phyloP scores from a whole-genome alignment of 2,797 vertebrate species.

The Macropus fuliginosus region DNA sequence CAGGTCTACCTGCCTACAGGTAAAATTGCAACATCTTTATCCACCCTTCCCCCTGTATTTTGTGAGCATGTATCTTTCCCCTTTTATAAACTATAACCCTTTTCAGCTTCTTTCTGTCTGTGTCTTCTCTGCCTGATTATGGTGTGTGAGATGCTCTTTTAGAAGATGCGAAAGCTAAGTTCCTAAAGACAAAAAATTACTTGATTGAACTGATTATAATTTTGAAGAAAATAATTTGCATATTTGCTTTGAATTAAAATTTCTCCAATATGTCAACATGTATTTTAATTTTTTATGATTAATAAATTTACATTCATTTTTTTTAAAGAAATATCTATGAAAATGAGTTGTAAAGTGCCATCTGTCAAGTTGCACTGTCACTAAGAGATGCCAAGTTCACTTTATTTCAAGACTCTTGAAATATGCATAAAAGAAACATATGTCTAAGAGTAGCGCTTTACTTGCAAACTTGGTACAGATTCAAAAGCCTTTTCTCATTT shows the following conservation, averaged over 20 bases:
- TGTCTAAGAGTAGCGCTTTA: neutral
- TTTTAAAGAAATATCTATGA: neutral
- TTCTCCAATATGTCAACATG: neutral
- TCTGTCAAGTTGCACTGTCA: neutral
- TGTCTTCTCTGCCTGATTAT: neutral
- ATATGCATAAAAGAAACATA: neutral
- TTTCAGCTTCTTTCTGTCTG: neutral
- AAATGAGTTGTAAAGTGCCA: neutral
- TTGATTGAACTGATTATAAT: neutral
- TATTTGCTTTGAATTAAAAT: neutral
- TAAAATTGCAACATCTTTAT: neutral
- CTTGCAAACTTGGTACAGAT: neutral
- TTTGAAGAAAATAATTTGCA: neutral
- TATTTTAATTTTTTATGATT: neutral
- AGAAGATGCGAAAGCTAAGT: neutral
- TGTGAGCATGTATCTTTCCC: neutral
- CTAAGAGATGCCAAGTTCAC: neutral
- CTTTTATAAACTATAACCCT: neutral
- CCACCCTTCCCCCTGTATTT: neutral
- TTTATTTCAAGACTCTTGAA: neutral
- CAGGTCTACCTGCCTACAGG: neutral
- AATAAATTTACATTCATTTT: neutral
- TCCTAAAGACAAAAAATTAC: neutral
- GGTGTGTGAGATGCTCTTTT: neutral
- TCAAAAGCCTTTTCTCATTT: neutral